Evolutionary conservation across 2,113 vertebrate species (phyloP), one percentile per base, ranked within the genome.

Genomic region (Cyanoramphus novaezelandiae): DNA sequence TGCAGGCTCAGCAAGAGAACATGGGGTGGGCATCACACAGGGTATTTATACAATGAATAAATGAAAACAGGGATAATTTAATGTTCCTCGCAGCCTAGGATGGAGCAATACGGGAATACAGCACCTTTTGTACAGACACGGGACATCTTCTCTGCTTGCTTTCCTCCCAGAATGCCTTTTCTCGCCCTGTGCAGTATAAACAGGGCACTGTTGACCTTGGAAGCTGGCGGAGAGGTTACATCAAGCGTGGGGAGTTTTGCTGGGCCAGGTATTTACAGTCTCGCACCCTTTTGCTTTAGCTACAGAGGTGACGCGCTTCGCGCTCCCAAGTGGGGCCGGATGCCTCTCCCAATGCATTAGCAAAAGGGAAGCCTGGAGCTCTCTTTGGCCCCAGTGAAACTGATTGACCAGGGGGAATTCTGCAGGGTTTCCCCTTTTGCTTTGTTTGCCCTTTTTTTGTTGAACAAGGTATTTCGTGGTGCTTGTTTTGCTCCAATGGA

Each of bases 91-190:
- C 55, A 20, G 33, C 70, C 23, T 21, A 69, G 78, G 69, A 87
- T 0, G 6, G 65, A 94, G 88, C 82, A 88, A 75, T 88, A 70
- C 6, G 1, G 76, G 91, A 96, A 97, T 96, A 95, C 91, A 96
- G 93, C 82, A 67, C 62, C 78, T 93, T 95, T 95, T 96, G 69
- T 95, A 62, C 0, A 1, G 80, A 60, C 83, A 90, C 8, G 67
- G 95, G 88, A 83, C 93, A 92, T 95, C 92, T 97, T 76, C 44
- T 41, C 46, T 93, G 64, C 92, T 97, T 86, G 88, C 82, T 82
- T 64, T 95, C 84, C 86, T 95, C 93, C 93, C 96, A 97, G 96
- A 97, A 97, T 94, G 94, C 95, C 89, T 64, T 86, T 53, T 79
- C 91, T 90, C 46, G 0, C 85, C 83, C 62, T 20, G 69, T 24